A percentile compares a stretch with the other conserved stretches of the same genome.
These are phyloP conservation scores for Crypturellus tataupa DNA, from an alignment of 2,797 vertebrate genomes.

Conservation along the genomic window DNA sequence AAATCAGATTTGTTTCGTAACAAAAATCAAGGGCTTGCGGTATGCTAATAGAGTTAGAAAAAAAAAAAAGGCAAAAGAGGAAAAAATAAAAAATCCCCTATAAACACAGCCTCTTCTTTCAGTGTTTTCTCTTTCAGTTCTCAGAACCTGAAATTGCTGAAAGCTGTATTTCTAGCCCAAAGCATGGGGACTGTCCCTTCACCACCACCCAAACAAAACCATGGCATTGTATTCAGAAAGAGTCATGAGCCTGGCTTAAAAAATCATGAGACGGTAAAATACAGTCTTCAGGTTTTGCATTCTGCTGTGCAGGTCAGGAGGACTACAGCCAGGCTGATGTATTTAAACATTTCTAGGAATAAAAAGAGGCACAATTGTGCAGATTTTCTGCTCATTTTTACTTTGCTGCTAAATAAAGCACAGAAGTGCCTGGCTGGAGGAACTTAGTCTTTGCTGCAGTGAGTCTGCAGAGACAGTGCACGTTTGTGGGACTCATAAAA, in stretches of 20 bases:
- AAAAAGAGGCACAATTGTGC: background rate
- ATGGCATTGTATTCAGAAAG: background rate
- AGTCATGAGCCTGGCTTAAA: background rate
- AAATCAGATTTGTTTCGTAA: background rate
- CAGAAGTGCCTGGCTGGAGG: background rate
- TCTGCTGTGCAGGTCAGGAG: background rate
- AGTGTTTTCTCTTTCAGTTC: background rate
- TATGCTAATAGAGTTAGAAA: background rate
- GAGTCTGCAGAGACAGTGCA: background rate
- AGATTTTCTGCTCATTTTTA: background rate
- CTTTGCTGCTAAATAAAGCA: background rate
- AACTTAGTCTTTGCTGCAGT: background rate
- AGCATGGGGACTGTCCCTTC: background rate
- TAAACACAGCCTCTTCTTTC: too few relatives aligned
- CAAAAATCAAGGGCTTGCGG: background rate
- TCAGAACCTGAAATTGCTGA: background rate
- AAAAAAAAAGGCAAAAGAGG: background rate
- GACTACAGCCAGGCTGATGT: background rate
- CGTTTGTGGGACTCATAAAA: slow-evolving; percentile 6
- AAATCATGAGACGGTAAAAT: background rate
- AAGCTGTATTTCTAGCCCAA: background rate
- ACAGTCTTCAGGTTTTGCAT: background rate
- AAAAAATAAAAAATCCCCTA: too few relatives aligned
- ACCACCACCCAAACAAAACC: background rate
- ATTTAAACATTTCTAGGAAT: background rate